Evolutionary conservation across 1,140 invertebrate species (phyloP), one percentile per base, ranked within the genome.

Genomic region (Andrena cerasifolii): DNA sequence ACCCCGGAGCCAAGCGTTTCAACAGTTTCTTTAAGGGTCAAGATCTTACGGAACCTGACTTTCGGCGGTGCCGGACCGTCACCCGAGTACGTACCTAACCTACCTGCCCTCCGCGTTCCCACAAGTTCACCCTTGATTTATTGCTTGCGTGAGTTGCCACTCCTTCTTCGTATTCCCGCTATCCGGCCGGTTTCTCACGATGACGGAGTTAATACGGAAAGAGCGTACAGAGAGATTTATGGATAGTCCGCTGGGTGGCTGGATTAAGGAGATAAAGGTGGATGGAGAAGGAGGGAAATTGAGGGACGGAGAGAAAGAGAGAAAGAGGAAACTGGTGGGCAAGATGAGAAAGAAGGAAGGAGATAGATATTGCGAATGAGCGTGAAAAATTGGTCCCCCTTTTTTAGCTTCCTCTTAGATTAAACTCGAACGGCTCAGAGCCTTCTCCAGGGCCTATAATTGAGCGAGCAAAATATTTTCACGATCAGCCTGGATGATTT

Each of bases 351-450:
- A 21, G 31, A n/a, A 40, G 21, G 28, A 63, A 28, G 18, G 36
- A 31, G 56, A 58, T 7, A 40, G 58, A 68, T 31, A 70, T 70
- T 51, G 80, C 79, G 76, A 84, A 84, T 66, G 71, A 72, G 76
- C 63, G 85, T 86, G 79, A 86, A 89, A 90, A 88, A 89, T 89
- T 90, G 89, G 87, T 90, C 89, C 89, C 88, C 73, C 73, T 79
- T 77, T 84, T 77, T 80, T 66, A 78, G 24, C 51, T 73, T 82
- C 72, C 53, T 54, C 68, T 84, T 79, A 78, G 61, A 82, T 82
- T 82, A 82, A 81, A 66, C 62, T 66, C 75, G 65, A 75, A 31
- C 56, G 16, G 53, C 58, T 33, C 71, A 47, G 78, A 76, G 56
- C 66, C 66, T 53, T 45, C 36, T 43, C 16, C 65, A 33, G 54